Base-by-base conservation (phyloP, 2,888 invertebrate species). In the Odontomyia ornata region DNA sequence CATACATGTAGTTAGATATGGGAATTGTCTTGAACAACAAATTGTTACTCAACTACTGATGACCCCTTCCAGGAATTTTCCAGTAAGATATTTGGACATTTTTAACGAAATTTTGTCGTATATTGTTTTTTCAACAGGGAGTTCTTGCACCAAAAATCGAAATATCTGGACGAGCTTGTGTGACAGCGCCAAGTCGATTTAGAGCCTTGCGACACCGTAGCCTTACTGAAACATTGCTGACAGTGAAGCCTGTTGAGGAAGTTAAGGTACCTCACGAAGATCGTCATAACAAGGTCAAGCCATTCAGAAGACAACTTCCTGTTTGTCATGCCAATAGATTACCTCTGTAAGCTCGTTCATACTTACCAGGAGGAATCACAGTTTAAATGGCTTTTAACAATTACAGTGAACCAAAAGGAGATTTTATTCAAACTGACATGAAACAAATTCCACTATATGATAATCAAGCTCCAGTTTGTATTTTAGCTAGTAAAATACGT, bases 61-160 rank as follows among this genome's bases (percentile, higher is more conserved):
- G 86, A 83, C 82, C 80, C 83, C 85, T 4, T 84, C 86, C 0
- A 80, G 83, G 0, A 84, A 84, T 25, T 86, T 86, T 82, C 86
- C 86, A 23, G 84, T 84, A 77, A 78, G 67, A 18, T 43, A 27
- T 43, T 71, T 36, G 36, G 5, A 36, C n/a, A n/a, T n/a, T 36
- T 43, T 43, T 7, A 60, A 36, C 56, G 7, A 25, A 57, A 18
- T 36, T 36, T 36, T 9, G 36, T 5, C 9, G 3, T 7, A 65
- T 7, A 21, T 18, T 65, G 28, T 9, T 4, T 62, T 5, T 5
- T 62, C 11, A 1, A 13, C 25, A 83, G 83, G 86, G 86, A 18
- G 85, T 86, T 3, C 80, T 86, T 75, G 83, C 85, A 1, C 86
- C 86, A 1, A 86, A 85, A 75, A 80, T 85, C n/a, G 86, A 86